These are phyloP conservation scores for Sprattus sprattus DNA, from an alignment of 2,113 vertebrate genomes.

Conservation along the genomic window DNA sequence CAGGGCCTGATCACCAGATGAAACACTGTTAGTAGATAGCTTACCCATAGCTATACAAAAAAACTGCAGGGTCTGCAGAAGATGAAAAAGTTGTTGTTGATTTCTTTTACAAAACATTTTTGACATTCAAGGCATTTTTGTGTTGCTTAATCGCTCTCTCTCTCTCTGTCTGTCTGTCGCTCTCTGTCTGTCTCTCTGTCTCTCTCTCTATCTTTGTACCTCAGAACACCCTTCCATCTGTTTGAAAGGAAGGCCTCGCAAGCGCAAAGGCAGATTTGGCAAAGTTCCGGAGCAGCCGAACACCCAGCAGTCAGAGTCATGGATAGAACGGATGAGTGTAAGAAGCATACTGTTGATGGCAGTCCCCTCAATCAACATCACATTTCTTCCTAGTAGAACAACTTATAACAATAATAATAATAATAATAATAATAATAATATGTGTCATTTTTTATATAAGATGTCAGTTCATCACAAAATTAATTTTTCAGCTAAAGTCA, in stretches of 20 bases:
- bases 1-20: not conserved
- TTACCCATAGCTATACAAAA: not conserved
- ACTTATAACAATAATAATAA: no score
- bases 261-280: slow-evolving; percentile 64
- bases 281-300: slow-evolving; percentile 51
- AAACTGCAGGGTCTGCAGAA: not conserved
- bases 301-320: slow-evolving; percentile 65
- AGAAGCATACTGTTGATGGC: not conserved
- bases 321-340: slow-evolving; percentile 75
- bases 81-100: no score
- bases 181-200: not conserved
- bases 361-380: no score
- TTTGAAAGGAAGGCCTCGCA: slow-evolving; percentile 75
- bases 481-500: no score
- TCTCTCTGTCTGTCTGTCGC: not conserved
- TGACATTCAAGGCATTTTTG: no score
- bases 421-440: no score
- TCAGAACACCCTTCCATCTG: slow-evolving; percentile 73
- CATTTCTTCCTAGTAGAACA: no score
- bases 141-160: not conserved
- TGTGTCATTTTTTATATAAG: no score
- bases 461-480: no score
- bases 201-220: not conserved
- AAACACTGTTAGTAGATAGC: not conserved
- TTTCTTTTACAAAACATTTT: no score